Evolutionary conservation across 2,797 vertebrate species (phyloP), one percentile per base, ranked within the genome.

Genomic region (Myiotriccus ornatus): DNA sequence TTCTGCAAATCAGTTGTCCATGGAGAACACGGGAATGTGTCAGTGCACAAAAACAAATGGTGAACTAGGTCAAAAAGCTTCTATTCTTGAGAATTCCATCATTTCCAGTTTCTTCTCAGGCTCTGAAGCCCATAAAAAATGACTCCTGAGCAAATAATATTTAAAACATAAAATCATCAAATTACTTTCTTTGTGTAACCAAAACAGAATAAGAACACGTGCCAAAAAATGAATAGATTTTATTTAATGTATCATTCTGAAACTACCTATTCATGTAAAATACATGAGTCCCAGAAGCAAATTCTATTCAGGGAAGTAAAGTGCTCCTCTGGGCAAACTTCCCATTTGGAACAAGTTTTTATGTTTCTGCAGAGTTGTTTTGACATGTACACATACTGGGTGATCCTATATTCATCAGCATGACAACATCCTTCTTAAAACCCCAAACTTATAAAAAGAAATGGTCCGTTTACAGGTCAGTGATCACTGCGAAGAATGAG

Each of bases 111-210:
- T 74, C 32, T 88, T 86, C 18, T 64, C 5, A 7, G 46, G 27
- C 10, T 79, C 67, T 52, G 87, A 94, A 92, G 35, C 11, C 44
- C 65, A 43, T 50, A 93, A 44, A 62, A 96, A 94, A 59, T 63
- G 23, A 73, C 9, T 62, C 32, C 32, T 67, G 37, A 89, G 21
- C 43, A 92, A 95, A 90, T 78, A 89, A 87, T 70, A 6, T 87
- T 92, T 94, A 91, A 96, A 96, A 75, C 34, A 86, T 59, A 89
- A 87, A 94, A 70, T 28, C 25, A 85, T 78, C 47, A 92, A 86
- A 95, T 74, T 9, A 73, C 13, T 88, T 53, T 57, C n/a, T 91
- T 89, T 28, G 17, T 76, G 24, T 77, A 76, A 37, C 20, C 1
- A 3, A 83, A 43, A 75, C 12, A 56, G 53, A 60, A 62, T 90